phyloP scores from a whole-genome alignment of 2,797 vertebrate genomes.

The Muscicapa striata region DNA sequence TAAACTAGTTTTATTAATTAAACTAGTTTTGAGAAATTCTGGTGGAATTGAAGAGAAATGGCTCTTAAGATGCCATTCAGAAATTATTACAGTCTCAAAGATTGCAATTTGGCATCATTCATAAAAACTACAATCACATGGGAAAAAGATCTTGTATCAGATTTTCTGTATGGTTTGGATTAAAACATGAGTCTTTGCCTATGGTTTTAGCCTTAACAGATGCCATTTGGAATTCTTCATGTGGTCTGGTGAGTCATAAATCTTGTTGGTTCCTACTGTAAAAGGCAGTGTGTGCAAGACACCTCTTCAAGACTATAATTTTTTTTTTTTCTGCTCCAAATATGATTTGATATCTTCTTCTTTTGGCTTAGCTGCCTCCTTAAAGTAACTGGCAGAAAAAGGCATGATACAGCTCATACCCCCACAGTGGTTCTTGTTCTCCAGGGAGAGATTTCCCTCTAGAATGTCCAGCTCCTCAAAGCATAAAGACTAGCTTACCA shows the following conservation, averaged over 20 bases:
- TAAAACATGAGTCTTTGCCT: background rate
- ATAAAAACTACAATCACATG: background rate
- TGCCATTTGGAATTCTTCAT: background rate
- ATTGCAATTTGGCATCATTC: background rate
- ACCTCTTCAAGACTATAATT: background rate
- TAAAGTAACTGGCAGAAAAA: background rate
- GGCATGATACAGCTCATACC: background rate
- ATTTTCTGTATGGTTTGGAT: background rate
- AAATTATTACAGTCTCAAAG: background rate
- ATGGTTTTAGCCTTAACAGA: background rate
- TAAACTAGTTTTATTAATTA: background rate
- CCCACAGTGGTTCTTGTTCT: background rate
- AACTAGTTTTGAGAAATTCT: background rate
- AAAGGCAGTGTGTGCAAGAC: background rate
- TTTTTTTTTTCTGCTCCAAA: background rate
- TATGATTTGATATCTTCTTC: background rate
- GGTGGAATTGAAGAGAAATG: background rate
- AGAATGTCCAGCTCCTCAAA: background rate
- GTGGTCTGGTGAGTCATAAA: background rate
- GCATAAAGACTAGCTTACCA: background rate
- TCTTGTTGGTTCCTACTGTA: background rate
- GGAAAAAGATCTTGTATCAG: background rate
- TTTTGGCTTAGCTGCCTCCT: background rate
- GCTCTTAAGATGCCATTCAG: background rate
- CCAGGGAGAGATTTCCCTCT: background rate